phyloP scores from a whole-genome alignment of 2,113 vertebrate species.

The Ia io region DNA sequence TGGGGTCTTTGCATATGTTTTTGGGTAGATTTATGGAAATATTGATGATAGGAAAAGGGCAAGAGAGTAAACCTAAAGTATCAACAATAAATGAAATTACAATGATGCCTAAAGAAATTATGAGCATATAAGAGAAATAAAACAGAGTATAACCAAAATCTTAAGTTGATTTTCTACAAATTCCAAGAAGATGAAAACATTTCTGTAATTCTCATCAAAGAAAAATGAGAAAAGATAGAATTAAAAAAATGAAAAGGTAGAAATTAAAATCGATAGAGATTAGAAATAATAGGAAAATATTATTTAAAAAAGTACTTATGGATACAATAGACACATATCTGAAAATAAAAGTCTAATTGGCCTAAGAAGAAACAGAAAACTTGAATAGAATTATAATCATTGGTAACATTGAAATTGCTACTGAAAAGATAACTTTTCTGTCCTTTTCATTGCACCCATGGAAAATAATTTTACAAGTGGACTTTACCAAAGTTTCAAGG shows the following conservation, averaged over 20 bases:
- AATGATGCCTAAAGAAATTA: neutral
- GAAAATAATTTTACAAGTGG: constrained; percentile 1
- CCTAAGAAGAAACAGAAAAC: neutral
- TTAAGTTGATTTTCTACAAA: neutral
- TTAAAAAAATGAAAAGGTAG: neutral
- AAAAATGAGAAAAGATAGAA: neutral
- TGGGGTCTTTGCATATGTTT: neutral
- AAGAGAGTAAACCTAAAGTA: neutral
- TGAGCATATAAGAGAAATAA: neutral
- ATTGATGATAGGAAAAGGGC: neutral
- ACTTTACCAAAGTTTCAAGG: neutral
- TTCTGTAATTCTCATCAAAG: neutral
- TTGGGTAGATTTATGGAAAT: neutral
- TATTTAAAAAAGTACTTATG: neutral
- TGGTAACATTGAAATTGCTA: neutral
- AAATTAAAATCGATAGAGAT: neutral
- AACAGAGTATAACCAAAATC: neutral
- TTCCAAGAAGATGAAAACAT: neutral
- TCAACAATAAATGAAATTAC: neutral
- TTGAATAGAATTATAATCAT: neutral
- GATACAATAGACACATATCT: neutral
- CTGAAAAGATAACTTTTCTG: neutral
- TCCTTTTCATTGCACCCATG: neutral
- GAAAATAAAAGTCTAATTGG: neutral
- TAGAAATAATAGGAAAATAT: constrained; percentile 1